Evolutionary conservation across 2,888 invertebrate species (phyloP).

Genomic region (Diplolepis rosae): DNA sequence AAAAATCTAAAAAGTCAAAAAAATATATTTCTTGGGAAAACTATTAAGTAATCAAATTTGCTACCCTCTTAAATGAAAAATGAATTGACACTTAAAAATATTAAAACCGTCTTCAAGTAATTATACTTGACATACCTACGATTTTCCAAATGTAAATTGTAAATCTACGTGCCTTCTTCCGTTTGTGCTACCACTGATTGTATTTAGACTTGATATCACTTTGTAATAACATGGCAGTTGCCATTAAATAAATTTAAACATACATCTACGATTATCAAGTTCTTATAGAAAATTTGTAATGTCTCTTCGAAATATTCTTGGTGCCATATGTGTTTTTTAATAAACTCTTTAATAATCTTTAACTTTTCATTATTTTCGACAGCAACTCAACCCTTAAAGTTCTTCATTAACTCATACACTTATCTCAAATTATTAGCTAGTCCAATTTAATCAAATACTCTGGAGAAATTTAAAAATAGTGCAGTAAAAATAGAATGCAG

Average conservation of each 20-base stretch:
- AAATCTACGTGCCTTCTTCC: slow-evolving; percentile 28
- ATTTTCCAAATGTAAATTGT: slow-evolving; percentile 21
- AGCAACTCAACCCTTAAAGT: too few species aligned
- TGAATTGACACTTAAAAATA: neutral
- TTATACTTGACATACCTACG: neutral
- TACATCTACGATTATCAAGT: neutral
- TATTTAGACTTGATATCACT: slow-evolving; percentile 22
- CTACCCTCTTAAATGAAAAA: slow-evolving; percentile 23
- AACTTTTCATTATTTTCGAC: neutral
- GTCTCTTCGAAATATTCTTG: slow-evolving; percentile 14
- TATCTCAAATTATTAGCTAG: too few species aligned
- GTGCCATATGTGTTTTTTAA: slow-evolving; percentile 23
- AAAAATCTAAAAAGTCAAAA: neutral
- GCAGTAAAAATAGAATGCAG: too few species aligned
- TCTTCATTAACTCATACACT: too few species aligned
- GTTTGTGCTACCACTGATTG: slow-evolving; percentile 24
- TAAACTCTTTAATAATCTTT: slow-evolving; percentile 13
- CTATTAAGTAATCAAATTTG: slow-evolving; percentile 9
- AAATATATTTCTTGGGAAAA: neutral
- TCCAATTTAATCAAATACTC: too few species aligned
- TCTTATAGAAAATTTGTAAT: slow-evolving; percentile 1
- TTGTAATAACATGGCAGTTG: neutral
- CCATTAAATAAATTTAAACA: neutral
- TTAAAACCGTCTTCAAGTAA: neutral
- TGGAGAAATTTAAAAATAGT: too few species aligned